These are phyloP conservation scores for Epicampocera succincta DNA, from an alignment of 2,888 invertebrate genomes.

Conservation along the genomic window DNA sequence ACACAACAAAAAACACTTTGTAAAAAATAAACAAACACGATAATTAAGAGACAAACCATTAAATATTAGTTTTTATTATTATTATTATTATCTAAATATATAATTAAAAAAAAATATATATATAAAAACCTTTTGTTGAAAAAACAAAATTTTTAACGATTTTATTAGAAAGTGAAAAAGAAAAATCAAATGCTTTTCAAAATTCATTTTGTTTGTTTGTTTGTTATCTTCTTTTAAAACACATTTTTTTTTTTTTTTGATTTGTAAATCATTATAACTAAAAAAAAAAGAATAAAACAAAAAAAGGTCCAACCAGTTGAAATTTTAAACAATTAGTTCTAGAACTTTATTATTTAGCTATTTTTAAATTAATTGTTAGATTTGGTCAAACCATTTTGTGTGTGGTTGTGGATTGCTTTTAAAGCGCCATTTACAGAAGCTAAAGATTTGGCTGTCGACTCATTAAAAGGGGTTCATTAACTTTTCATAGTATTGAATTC, in stretches of 20 bases:
- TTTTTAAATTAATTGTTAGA: too few relatives aligned
- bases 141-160: conserved; percentile 45
- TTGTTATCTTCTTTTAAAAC: conserved; percentile 10
- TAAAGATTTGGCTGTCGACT: too few relatives aligned
- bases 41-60: conserved; percentile 53
- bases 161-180: conserved; percentile 41
- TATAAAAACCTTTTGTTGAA: conserved; percentile 45
- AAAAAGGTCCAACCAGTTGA: not conserved
- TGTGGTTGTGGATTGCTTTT: too few relatives aligned
- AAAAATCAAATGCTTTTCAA: conserved; percentile 33
- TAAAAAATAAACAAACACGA: conserved; percentile 41
- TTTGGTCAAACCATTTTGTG: too few relatives aligned
- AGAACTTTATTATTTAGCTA: not conserved
- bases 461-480: too few relatives aligned
- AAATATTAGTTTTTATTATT: conserved; percentile 58
- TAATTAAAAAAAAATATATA: conserved; percentile 51
- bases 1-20: conserved; percentile 40
- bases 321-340: conserved; percentile 15
- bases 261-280: too few relatives aligned
- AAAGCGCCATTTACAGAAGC: too few relatives aligned
- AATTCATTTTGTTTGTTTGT: conserved; percentile 48
- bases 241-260: not conserved
- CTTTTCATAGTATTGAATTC: too few relatives aligned
- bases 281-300: too few relatives aligned
- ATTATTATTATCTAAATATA: conserved; percentile 58